Percentiles rank a stretch among this genome's conserved stretches.
These are phyloP conservation scores for Drosophila rellima DNA, from an alignment of 2,888 invertebrate species.

Conservation along the genomic window DNA sequence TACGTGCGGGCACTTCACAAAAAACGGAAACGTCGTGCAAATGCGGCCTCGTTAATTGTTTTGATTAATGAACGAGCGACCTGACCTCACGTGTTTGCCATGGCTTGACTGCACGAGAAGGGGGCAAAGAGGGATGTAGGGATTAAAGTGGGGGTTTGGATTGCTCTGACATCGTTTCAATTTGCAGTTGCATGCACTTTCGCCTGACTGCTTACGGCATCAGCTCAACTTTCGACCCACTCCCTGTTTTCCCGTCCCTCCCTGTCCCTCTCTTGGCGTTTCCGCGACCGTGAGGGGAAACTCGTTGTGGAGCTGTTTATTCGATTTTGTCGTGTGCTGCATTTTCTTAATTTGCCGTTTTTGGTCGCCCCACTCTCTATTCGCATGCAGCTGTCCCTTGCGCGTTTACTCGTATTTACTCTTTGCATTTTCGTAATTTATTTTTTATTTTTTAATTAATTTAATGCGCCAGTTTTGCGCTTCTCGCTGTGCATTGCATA, in stretches of 20 bases:
- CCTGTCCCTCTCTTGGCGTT: background rate
- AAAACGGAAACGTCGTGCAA: constrained; percentile 77
- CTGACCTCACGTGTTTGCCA: constrained; percentile 73
- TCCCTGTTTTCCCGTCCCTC: background rate
- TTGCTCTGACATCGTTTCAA: constrained; percentile 63
- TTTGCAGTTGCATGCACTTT: constrained; percentile 77
- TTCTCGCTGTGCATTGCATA: constrained; percentile 56
- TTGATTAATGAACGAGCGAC: constrained; percentile 78
- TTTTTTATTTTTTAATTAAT: constrained; percentile 81
- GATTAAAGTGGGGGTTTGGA: background rate
- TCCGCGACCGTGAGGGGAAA: too few relatives aligned
- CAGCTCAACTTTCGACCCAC: constrained; percentile 6
- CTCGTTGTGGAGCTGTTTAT: constrained; percentile 69
- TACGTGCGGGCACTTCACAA: constrained; percentile 78
- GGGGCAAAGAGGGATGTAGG: background rate
- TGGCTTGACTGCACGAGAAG: constrained; percentile 5
- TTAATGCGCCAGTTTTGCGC: constrained; percentile 79
- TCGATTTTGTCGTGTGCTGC: constrained; percentile 81
- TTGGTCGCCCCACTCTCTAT: constrained; percentile 26
- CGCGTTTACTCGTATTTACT: constrained; percentile 67
- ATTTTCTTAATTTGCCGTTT: constrained; percentile 79
- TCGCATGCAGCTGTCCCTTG: constrained; percentile 24
- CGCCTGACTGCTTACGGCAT: constrained; percentile 29
- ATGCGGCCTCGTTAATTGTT: constrained; percentile 82
- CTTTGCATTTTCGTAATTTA: constrained; percentile 60